Evolutionary conservation across 2,797 vertebrate species (phyloP).

Genomic region (Lacerta agilis): DNA sequence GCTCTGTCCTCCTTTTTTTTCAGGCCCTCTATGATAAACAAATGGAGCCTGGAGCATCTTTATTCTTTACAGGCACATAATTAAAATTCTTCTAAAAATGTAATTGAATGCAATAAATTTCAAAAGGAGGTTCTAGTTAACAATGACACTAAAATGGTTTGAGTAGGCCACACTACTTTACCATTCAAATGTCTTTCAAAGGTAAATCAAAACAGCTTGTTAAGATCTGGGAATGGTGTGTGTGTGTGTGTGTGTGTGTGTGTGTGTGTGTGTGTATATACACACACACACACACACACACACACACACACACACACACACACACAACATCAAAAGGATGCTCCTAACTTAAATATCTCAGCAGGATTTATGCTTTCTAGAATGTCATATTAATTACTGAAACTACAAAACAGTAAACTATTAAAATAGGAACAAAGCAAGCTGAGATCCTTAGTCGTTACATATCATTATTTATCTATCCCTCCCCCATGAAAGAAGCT

Average conservation of each 20-base stretch:
- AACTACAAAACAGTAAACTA: conserved; percentile 62
- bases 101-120: conserved; percentile 83
- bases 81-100: conserved; percentile 82
- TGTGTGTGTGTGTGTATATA: no score
- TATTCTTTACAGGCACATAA: conserved; percentile 83
- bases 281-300: no score
- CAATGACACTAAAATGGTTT: conserved; percentile 71
- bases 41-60: conserved; percentile 83
- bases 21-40: conserved; percentile 83
- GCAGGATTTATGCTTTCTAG: conserved; percentile 76
- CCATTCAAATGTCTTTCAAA: conserved; percentile 73
- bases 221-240: conserved; percentile 65
- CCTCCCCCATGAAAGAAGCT: conserved; percentile 60
- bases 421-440: conserved; percentile 77
- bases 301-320: no score
- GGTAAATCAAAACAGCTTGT: conserved; percentile 75
- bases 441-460: conserved; percentile 54
- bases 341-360: conserved; percentile 79
- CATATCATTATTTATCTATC: conserved; percentile 74
- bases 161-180: conserved; percentile 62
- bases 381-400: conserved; percentile 81
- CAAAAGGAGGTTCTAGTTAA: conserved; percentile 77
- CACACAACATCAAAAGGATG: conserved; percentile 71
- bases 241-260: no score
- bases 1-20: conserved; percentile 83